Conservation (phyloP, 2,797 vertebrate genomes). For the Mastacembelus armatus region DNA sequence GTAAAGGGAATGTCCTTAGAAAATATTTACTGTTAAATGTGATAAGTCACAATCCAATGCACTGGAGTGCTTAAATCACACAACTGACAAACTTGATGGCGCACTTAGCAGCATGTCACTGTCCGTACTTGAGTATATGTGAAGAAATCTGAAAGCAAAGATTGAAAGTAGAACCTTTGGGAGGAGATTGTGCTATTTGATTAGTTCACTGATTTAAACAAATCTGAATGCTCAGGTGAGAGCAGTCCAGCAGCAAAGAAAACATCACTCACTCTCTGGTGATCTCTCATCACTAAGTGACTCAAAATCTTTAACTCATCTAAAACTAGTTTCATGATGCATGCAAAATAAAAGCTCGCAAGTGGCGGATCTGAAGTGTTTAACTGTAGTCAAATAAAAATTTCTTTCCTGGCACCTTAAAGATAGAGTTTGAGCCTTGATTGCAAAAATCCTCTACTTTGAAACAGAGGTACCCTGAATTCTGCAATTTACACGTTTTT, state of each 20-base stretch:
- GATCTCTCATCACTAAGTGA: not conserved
- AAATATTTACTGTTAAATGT: slow-evolving; percentile 21
- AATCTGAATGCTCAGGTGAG: not conserved
- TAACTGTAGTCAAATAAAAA: not conserved
- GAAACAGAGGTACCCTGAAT: not conserved
- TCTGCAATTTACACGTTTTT: not conserved
- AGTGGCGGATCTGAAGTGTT: not conserved
- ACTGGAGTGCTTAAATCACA: not conserved
- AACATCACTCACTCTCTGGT: not conserved
- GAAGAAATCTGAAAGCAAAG: not conserved
- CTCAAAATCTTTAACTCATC: not conserved
- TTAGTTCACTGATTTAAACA: not conserved
- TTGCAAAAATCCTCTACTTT: not conserved
- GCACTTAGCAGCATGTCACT: not conserved
- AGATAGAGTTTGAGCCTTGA: slow-evolving; percentile 7
- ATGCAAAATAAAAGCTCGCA: slow-evolving; percentile 24
- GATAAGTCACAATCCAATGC: slow-evolving; percentile 7
- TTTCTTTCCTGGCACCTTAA: not conserved
- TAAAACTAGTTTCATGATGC: not conserved
- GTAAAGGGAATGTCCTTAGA: slow-evolving; percentile 2
- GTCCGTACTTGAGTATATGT: not conserved
- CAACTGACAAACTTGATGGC: not conserved
- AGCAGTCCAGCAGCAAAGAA: not conserved
- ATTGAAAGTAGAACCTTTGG: not conserved
- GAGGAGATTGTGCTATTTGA: not conserved